These are phyloP conservation scores for Sweltsa coloradensis DNA, from an alignment of 1,140 invertebrate species.

Conservation along the genomic window DNA sequence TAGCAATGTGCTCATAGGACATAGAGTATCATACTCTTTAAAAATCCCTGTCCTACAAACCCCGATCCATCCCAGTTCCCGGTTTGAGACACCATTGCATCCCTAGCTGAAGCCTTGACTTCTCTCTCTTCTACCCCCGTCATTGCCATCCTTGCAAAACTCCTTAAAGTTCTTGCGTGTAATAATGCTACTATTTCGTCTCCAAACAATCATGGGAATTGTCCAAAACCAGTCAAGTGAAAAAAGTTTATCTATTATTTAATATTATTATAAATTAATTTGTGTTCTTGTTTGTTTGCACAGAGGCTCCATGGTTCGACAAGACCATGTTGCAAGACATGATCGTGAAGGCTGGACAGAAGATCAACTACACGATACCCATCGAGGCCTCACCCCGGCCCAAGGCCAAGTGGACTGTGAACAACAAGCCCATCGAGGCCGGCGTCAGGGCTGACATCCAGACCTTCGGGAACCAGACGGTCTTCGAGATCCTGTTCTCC, in stretches of 20 bases:
- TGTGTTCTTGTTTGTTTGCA: conserved; percentile 16
- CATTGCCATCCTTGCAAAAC: too few relatives aligned
- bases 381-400: conserved; percentile 75
- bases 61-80: too few relatives aligned
- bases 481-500: conserved; percentile 78
- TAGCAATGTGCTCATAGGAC: too few relatives aligned
- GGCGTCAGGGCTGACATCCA: conserved; percentile 55
- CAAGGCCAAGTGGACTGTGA: conserved; percentile 79
- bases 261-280: not conserved
- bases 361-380: conserved; percentile 77
- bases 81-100: too few relatives aligned
- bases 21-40: too few relatives aligned
- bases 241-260: not conserved
- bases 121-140: too few relatives aligned
- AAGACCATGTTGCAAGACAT: conserved; percentile 71
- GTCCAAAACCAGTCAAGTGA: too few relatives aligned
- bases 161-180: too few relatives aligned
- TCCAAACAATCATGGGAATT: too few relatives aligned
- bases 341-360: conserved; percentile 79
- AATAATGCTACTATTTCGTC: too few relatives aligned
- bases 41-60: too few relatives aligned
- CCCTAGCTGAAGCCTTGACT: too few relatives aligned
- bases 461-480: conserved; percentile 59
- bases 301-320: conserved; percentile 74
- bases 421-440: conserved; percentile 56